Evolutionary conservation across 1,140 invertebrate genomes (phyloP), one percentile per base, ranked within the genome.

Genomic region (Lucilia cuprina): DNA sequence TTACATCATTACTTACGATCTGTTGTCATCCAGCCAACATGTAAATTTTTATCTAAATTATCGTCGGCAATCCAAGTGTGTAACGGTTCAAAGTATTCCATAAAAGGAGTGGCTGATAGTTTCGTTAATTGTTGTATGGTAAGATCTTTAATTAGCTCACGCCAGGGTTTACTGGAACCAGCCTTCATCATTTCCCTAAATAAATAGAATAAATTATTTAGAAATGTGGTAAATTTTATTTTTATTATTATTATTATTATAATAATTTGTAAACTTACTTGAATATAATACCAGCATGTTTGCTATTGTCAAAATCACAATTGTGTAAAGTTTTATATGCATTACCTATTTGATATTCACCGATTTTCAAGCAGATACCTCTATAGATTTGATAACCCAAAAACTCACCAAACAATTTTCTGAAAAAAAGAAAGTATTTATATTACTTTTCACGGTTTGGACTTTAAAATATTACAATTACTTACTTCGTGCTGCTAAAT

Each of bases 101-200:
- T 49, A 2, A 90, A 77, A 0, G 87, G 84, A 2, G 78, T 82
- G 14, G 85, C 90, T 84, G n/a, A 83, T 83, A 60, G 86, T 85
- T 75, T 92, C 91, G 5, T 93, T 93, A 55, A 93, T 85, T 35
- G 88, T 84, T 82, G 91, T 85, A 86, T 94, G 86, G 85, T 84
- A 30, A 85, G 21, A 12, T 84, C 75, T 30, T 83, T 34, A 14
- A 84, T 84, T 0, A 92, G 91, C 65, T 93, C 92, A 19, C 90
- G 90, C 94, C 94, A 94, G 2, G 91, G 92, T 85, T 90, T 88
- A 12, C 92, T 92, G 5, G 88, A 87, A 8, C 94, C 94, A 47
- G 75, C 25, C 14, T 60, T 21, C 86, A 86, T 86, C 75, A 86
- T 85, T 47, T 86, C 83, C n/a, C 85, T 85, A 25, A 4, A 83